These are phyloP conservation scores for Echeneis naucrates DNA, from an alignment of 2,797 vertebrate species.

Conservation along the genomic window DNA sequence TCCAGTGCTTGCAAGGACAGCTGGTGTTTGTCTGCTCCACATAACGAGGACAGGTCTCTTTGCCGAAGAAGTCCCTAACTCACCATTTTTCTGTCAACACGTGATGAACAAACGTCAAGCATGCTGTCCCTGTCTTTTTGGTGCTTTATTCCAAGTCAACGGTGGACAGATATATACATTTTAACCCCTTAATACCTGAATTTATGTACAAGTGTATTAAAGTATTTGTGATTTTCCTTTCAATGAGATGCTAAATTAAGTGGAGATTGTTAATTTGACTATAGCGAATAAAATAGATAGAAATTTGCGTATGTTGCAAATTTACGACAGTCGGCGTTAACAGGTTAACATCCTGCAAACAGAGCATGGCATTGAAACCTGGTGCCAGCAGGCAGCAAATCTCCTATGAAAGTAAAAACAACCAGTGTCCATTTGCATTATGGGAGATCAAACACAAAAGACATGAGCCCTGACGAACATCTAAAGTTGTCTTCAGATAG, in stretches of 20 bases:
- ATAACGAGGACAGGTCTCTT: not conserved
- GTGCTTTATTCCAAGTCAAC: constrained; percentile 65
- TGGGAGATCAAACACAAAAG: constrained; percentile 70
- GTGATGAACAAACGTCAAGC: not conserved
- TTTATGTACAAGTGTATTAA: too few relatives aligned
- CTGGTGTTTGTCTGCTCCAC: not conserved
- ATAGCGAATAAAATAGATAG: too few relatives aligned
- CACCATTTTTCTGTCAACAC: too few relatives aligned
- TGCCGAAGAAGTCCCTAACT: not conserved
- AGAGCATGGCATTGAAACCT: constrained; percentile 57
- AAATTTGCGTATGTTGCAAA: too few relatives aligned
- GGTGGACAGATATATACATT: constrained; percentile 73
- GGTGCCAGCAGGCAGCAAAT: constrained; percentile 51
- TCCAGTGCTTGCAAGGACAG: not conserved
- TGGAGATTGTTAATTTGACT: too few relatives aligned
- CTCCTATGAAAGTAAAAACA: too few relatives aligned
- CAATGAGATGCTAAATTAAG: too few relatives aligned
- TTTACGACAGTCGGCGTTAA: too few relatives aligned
- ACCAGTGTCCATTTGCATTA: constrained; percentile 46
- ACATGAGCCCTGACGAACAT: constrained; percentile 46
- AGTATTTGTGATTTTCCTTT: too few relatives aligned
- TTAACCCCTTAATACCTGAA: too few relatives aligned
- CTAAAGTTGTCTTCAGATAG: constrained; percentile 51
- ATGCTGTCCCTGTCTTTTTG: constrained; percentile 1
- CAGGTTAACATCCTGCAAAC: constrained; percentile 49